These are phyloP conservation scores for Andricus grossulariae DNA, from an alignment of 1,140 invertebrate genomes.

Conservation along the genomic window DNA sequence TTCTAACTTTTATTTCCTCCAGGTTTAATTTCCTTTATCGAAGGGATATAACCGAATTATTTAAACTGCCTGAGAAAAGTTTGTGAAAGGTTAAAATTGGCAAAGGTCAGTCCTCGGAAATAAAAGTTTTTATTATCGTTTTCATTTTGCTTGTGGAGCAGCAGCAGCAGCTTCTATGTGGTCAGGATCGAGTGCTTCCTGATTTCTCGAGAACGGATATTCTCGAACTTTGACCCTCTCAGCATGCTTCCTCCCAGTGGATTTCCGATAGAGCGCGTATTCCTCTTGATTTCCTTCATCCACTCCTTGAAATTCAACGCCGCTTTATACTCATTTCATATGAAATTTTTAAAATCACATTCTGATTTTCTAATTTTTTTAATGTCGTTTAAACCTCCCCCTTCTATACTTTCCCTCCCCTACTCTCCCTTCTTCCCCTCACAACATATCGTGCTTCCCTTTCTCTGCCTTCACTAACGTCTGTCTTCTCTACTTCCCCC, in stretches of 20 bases:
- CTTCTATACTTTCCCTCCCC: no score
- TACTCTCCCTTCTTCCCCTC: no score
- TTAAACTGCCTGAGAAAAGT: no score
- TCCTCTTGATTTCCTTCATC: conserved; percentile 35
- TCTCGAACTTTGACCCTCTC: conserved; percentile 17
- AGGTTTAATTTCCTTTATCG: no score
- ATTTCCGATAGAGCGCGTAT: conserved; percentile 34
- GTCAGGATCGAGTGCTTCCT: neutral
- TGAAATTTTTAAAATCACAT: neutral
- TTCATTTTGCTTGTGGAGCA: neutral
- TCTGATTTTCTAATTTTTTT: neutral
- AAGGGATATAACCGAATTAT: no score
- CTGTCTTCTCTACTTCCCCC: no score
- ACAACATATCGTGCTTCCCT: no score
- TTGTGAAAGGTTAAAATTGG: neutral
- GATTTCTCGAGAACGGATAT: conserved; percentile 1
- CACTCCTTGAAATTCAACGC: neutral
- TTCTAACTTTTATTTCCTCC: no score
- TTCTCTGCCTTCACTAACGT: no score
- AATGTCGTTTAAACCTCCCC: no score
- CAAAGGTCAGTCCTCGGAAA: neutral
- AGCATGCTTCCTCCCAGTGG: conserved; percentile 12
- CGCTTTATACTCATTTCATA: neutral
- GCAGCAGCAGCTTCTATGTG: neutral
- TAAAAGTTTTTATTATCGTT: neutral